A percentile compares a stretch with the other conserved stretches of the same genome.
Conservation (phyloP, 2,797 vertebrate species). For the Myotis findleyi region DNA sequence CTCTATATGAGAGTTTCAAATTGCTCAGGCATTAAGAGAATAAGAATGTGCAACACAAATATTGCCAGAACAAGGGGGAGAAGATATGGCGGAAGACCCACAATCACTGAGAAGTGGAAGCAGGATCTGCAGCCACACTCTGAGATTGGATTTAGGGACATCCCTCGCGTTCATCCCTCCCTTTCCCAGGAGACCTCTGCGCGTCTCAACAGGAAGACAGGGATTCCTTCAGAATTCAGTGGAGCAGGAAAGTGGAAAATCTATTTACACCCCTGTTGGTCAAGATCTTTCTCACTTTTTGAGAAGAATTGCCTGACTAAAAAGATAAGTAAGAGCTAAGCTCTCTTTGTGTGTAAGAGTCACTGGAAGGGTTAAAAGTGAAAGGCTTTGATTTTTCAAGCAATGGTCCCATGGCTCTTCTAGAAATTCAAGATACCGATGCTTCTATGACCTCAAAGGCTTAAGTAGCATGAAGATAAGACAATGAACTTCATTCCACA, state of each 20-base stretch:
- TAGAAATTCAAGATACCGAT: neutral
- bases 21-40: conserved; percentile 77
- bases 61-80: conserved; percentile 47
- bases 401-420: neutral
- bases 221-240: neutral
- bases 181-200: neutral
- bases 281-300: neutral
- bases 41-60: conserved; percentile 72
- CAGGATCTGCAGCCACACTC: neutral
- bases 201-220: neutral
- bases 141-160: neutral
- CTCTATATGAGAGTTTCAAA: conserved; percentile 72
- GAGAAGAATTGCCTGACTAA: neutral
- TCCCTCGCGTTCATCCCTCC: neutral
- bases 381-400: neutral
- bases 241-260: neutral
- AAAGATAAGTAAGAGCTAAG: neutral
- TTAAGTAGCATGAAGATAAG: neutral
- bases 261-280: neutral
- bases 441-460: neutral
- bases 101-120: conserved; percentile 1
- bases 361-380: neutral
- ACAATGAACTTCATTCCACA: neutral
- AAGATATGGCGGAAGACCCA: conserved; percentile 39
- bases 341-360: neutral